Evolutionary conservation across 92 coral and sea anemone species (phyloP).

Genomic region (Umimayanthus chanpuru): DNA sequence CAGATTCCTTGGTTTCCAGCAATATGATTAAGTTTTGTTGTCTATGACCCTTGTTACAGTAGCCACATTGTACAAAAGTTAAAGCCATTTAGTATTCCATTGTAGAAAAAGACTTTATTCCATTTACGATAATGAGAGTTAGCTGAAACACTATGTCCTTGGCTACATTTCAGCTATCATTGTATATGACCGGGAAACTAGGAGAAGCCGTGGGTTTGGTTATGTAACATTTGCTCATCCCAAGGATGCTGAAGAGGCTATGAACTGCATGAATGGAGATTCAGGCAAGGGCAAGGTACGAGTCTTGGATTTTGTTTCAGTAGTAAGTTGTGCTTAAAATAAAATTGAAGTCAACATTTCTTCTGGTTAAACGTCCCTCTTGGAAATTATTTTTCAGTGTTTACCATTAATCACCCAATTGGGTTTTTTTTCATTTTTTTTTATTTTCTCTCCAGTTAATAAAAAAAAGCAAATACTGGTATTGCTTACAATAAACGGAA

Average conservation of each 20-base stretch:
- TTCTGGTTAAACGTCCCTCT: neutral
- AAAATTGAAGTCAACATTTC: neutral
- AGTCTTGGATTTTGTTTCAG: neutral
- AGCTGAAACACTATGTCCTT: too few relatives aligned
- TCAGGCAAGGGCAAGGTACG: constrained; percentile 80
- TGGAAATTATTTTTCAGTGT: neutral
- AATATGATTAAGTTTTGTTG: too few relatives aligned
- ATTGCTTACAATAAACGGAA: too few relatives aligned
- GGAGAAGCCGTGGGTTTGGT: constrained; percentile 93
- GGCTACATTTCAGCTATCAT: constrained; percentile 68
- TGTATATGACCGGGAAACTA: constrained; percentile 90
- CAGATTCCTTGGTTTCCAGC: too few relatives aligned
- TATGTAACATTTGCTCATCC: constrained; percentile 84
- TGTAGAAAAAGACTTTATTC: too few relatives aligned
- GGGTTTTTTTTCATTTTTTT: too few relatives aligned
- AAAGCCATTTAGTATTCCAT: too few relatives aligned
- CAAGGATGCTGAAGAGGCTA: constrained; percentile 87
- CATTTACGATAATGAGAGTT: neutral
- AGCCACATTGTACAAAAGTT: too few relatives aligned
- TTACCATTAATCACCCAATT: too few relatives aligned
- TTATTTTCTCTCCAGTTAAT: too few relatives aligned
- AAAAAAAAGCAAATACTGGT: too few relatives aligned
- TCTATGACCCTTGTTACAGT: too few relatives aligned
- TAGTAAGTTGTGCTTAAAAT: neutral
- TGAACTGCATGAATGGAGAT: constrained; percentile 86